These are phyloP conservation scores for Stenotaenia linearis DNA, from an alignment of 2,888 invertebrate species.

Conservation along the genomic window DNA sequence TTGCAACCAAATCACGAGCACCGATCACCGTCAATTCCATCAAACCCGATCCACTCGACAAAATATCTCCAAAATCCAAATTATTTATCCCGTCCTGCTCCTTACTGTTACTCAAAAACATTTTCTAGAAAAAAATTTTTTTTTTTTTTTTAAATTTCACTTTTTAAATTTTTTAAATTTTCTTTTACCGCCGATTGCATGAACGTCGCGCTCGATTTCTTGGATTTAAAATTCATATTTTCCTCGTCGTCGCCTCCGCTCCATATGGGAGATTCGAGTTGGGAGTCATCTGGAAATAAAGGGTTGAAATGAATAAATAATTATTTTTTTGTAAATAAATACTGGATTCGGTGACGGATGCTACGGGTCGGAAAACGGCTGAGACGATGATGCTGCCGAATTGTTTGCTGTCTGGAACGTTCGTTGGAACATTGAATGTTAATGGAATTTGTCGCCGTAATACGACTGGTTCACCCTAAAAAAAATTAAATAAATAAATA, in stretches of 20 bases:
- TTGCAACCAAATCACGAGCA: conserved; percentile 52
- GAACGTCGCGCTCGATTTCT: conserved; percentile 48
- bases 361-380: conserved; percentile 51
- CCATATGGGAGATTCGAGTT: background rate
- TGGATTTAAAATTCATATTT: conserved; percentile 26
- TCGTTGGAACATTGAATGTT: conserved; percentile 21
- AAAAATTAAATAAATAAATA: too few species aligned
- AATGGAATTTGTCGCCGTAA: conserved; percentile 19
- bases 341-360: conserved; percentile 43
- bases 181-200: conserved; percentile 48
- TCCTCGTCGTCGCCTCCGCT: conserved; percentile 36
- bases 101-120: conserved; percentile 41
- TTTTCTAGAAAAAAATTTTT: conserved; percentile 42
- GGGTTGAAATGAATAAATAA: too few species aligned
- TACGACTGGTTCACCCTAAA: conserved; percentile 17
- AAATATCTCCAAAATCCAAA: conserved; percentile 15
- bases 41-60: conserved; percentile 45
- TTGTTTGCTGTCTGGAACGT: background rate
- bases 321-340: background rate
- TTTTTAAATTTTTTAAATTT: conserved; percentile 27
- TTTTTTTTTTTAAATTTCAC: background rate
- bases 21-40: conserved; percentile 52
- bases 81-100: background rate
- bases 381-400: conserved; percentile 49
- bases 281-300: background rate